Evolutionary conservation across 2,797 vertebrate species (phyloP), one percentile per base, ranked within the genome.

Genomic region (Coregonus ussuriensis): DNA sequence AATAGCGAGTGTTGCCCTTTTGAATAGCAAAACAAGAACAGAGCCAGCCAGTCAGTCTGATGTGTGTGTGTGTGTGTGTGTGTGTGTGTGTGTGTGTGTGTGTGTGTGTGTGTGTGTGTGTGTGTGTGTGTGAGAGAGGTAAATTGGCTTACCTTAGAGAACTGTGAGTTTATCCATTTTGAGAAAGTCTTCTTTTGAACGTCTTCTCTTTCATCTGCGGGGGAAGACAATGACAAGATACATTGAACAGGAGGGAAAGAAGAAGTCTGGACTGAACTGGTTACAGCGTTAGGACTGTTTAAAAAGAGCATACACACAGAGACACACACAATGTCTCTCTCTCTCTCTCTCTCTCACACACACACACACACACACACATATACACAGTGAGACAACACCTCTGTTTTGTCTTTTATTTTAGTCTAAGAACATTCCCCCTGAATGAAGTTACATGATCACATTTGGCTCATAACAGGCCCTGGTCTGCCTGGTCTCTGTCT

Each of bases 131-230:
- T 71, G 7, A 4, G 65, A 35, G 29, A 35, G 29, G 35, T 41
- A 53, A n/a, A 77, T 37, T 67, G 74, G 21, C 88, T 93, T 96
- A 99, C 98, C 97, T 99, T 99, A 91, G 94, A 87, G 92, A 99
- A 95, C 90, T 98, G 97, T 81, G 96, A 95, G 93, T 99, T 99
- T 94, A 99, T 96, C 98, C 98, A 99, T 97, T 99, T 99, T 91
- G 98, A 98, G 95, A 99, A 99, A 92, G 98, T 99, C 95, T 99
- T 99, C 95, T 98, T 99, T 94, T 99, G 98, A 92, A 99, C 95
- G 93, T 97, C 98, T 95, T 99, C 97, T 91, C 98, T 96, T 96
- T 99, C 97, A 96, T 99, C 98, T 99, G 91, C 4, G 83, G 79
- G 79, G 54, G 83, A 90, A 89, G 89, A 78, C 13, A 79, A 69